These are phyloP conservation scores for Troides aeacus DNA, from an alignment of 2,888 invertebrate species.

Conservation along the genomic window DNA sequence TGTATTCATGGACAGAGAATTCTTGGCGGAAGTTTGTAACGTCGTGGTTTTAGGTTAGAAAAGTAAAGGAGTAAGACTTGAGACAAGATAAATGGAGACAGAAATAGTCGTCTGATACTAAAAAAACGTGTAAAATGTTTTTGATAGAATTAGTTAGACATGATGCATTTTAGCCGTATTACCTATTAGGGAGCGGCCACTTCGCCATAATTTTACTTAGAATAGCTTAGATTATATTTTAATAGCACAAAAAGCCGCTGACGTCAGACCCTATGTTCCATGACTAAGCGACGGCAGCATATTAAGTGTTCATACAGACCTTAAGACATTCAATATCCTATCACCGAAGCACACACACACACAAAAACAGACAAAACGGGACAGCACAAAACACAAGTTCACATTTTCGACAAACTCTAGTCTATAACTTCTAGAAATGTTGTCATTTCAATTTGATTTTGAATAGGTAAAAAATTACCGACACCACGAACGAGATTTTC, in stretches of 20 bases:
- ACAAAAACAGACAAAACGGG: constrained; percentile 35
- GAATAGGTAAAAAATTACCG: constrained; percentile 66
- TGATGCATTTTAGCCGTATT: not conserved
- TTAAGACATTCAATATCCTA: not conserved
- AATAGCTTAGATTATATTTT: not conserved
- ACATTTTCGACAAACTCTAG: constrained; percentile 52
- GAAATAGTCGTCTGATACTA: too few relatives aligned
- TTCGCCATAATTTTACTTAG: not conserved
- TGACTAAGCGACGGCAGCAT: not conserved
- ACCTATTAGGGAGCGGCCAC: not conserved
- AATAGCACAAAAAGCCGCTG: not conserved
- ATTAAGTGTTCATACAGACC: not conserved
- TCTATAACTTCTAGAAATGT: constrained; percentile 41
- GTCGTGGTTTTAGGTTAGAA: too few relatives aligned
- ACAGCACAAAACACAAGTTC: constrained; percentile 36
- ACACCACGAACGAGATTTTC: constrained; percentile 57
- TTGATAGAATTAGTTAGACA: too few relatives aligned
- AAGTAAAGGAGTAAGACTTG: too few relatives aligned
- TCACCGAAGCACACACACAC: constrained; percentile 1
- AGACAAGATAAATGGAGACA: too few relatives aligned
- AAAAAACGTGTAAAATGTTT: too few relatives aligned
- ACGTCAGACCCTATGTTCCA: constrained; percentile 3
- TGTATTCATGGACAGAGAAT: too few relatives aligned
- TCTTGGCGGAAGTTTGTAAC: too few relatives aligned
- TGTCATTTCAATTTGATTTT: constrained; percentile 78